phyloP scores from a whole-genome alignment of 2,797 vertebrate genomes.

The Sebastes kiyomatsui region DNA sequence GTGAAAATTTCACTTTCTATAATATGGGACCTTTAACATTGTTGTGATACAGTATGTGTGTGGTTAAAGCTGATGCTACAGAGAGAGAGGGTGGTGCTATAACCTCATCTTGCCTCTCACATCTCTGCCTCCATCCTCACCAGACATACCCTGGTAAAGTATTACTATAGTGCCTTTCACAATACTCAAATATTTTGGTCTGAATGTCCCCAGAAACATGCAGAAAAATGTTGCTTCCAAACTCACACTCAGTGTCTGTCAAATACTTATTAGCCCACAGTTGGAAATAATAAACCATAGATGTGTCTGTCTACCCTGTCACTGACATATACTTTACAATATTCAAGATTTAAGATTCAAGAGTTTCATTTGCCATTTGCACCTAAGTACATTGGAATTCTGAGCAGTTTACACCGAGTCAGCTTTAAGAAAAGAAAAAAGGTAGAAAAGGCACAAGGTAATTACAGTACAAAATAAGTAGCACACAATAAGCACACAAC shows the following conservation, averaged over 20 bases:
- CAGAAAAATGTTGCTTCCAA: neutral
- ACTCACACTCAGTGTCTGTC: neutral
- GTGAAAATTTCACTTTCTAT: rapidly evolving
- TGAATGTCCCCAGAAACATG: neutral
- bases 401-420: too few relatives aligned
- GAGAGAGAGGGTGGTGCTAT: neutral
- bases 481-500: too few relatives aligned
- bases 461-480: too few relatives aligned
- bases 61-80: neutral
- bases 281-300: neutral
- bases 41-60: neutral
- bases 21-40: neutral
- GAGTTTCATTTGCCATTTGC: too few relatives aligned
- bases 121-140: neutral
- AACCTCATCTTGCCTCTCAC: neutral
- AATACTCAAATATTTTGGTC: neutral
- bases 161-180: neutral
- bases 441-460: too few relatives aligned
- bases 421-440: too few relatives aligned
- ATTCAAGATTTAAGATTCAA: neutral
- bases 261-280: neutral
- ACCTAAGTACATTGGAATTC: too few relatives aligned
- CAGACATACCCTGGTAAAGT: neutral
- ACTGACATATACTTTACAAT: neutral
- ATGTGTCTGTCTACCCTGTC: neutral